Evolutionary conservation across 2,113 vertebrate genomes (phyloP).

Genomic region (Eira barbara): DNA sequence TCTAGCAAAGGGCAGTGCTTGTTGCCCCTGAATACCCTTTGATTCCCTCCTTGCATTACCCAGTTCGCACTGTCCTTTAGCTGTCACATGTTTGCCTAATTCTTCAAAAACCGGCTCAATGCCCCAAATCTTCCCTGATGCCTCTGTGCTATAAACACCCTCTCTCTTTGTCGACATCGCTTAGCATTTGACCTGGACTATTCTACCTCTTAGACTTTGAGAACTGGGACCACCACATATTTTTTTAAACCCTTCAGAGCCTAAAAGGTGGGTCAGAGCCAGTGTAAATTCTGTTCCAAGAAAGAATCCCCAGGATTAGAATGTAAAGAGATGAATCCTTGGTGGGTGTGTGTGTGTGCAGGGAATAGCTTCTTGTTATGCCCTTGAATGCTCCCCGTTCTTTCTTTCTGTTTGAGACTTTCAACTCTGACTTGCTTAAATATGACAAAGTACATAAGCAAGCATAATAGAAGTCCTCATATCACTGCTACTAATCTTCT

Average conservation of each 20-base stretch:
- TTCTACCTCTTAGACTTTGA: background rate
- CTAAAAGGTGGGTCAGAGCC: background rate
- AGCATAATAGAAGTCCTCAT: slow-evolving; percentile 41
- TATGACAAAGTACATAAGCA: slow-evolving; percentile 39
- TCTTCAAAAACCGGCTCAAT: background rate
- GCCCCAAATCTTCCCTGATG: background rate
- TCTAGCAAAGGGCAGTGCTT: background rate
- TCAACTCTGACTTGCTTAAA: slow-evolving; percentile 19
- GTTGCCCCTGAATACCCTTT: background rate
- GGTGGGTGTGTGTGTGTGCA: no score
- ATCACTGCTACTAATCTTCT: slow-evolving; percentile 45
- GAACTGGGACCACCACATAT: background rate
- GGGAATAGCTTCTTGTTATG: background rate
- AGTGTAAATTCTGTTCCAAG: background rate
- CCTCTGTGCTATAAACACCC: background rate
- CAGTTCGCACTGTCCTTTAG: background rate
- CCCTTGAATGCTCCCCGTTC: background rate
- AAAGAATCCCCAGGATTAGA: background rate
- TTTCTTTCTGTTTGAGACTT: background rate
- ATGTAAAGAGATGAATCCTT: background rate
- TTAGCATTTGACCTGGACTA: background rate
- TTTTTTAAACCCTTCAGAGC: background rate
- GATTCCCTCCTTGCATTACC: background rate
- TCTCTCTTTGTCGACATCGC: background rate
- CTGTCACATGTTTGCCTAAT: background rate